Conservation (phyloP, 1,140 invertebrate genomes). For the Nymphalis io region DNA sequence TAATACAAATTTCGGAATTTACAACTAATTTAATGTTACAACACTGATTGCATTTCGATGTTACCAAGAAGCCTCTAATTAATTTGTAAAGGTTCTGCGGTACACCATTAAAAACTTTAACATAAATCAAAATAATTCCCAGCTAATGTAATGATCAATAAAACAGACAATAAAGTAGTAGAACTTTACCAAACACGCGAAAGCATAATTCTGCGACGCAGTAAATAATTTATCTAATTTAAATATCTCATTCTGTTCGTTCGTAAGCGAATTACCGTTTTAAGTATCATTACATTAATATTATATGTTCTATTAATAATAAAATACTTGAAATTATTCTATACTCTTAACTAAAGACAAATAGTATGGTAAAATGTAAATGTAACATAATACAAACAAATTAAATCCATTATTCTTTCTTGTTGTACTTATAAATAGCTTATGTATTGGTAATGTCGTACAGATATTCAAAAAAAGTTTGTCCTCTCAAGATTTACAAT, state of each 20-base stretch:
- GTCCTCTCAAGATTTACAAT: background rate
- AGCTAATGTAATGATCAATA: slow-evolving; percentile 21
- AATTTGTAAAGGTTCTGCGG: background rate
- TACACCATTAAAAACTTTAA: slow-evolving; percentile 20
- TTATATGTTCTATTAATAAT: background rate
- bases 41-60: background rate
- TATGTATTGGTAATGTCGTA: background rate
- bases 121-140: slow-evolving; percentile 13
- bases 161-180: slow-evolving; percentile 17
- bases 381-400: no score
- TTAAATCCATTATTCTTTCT: no score
- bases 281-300: background rate
- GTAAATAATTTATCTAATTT: slow-evolving; percentile 1
- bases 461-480: background rate
- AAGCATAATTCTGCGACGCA: slow-evolving; percentile 13
- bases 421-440: background rate
- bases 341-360: no score
- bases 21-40: background rate
- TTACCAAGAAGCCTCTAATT: background rate
- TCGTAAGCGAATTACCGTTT: background rate
- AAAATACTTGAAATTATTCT: no score
- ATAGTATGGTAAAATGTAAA: no score
- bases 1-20: no score
- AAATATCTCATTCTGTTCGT: background rate
- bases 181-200: slow-evolving; percentile 18